Evolutionary conservation across 2,113 vertebrate genomes (phyloP).

Genomic region (Rhodinocichla rosea): DNA sequence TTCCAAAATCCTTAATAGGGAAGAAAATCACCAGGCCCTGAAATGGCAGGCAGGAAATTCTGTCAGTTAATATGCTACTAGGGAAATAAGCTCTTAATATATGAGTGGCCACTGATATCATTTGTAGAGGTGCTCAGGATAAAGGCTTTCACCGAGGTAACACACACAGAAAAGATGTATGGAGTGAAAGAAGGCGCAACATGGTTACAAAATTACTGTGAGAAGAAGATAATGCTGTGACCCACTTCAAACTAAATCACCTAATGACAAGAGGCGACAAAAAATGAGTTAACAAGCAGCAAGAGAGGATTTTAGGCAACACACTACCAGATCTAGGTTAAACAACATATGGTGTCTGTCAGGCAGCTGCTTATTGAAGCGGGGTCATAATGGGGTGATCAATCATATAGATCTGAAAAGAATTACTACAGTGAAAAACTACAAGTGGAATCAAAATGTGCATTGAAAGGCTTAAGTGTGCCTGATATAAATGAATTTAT

Average conservation of each 20-base stretch:
- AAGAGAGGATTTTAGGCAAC: background rate
- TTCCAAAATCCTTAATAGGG: background rate
- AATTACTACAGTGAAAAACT: background rate
- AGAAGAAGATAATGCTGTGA: background rate
- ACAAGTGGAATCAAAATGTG: background rate
- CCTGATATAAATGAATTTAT: background rate
- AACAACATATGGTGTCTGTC: conserved; percentile 16
- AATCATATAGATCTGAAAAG: background rate
- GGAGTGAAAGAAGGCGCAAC: background rate
- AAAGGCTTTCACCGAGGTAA: background rate
- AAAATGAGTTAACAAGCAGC: background rate
- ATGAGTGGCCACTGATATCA: background rate
- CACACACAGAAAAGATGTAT: accelerated
- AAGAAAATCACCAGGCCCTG: background rate
- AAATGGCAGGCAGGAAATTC: background rate
- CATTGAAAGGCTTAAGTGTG: background rate
- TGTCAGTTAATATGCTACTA: background rate
- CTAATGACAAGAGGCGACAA: background rate
- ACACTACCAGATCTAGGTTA: background rate
- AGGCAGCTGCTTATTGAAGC: background rate
- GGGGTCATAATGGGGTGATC: background rate
- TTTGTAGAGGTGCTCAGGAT: background rate
- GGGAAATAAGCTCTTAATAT: background rate
- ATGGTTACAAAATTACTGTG: background rate
- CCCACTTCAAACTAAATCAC: background rate